Percentiles rank a stretch among this genome's conserved stretches.
Evolutionary conservation across 2,797 vertebrate species (phyloP).

Genomic region (Mormyrus proboscirostris): DNA sequence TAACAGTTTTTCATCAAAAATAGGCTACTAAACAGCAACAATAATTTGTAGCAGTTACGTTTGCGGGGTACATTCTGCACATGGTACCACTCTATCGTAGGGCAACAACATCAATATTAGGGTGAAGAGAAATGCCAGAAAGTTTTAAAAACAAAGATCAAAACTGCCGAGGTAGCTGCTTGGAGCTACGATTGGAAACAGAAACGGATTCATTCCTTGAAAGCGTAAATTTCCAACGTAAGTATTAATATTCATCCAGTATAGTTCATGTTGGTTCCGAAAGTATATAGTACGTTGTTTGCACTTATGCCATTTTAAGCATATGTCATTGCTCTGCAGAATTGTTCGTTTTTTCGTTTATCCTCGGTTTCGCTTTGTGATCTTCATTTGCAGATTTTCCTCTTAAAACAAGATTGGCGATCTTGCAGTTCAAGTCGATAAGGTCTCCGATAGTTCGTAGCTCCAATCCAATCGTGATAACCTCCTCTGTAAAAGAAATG

Average conservation of each 20-base stretch:
- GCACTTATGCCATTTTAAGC: not conserved
- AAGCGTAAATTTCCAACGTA: not conserved
- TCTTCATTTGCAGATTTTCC: not conserved
- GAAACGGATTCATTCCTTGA: not conserved
- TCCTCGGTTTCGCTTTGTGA: not conserved
- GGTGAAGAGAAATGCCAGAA: not conserved
- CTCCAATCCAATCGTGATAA: not conserved
- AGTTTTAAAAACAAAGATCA: not conserved
- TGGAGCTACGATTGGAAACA: not conserved
- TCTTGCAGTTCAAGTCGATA: not conserved
- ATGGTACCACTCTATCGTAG: not conserved
- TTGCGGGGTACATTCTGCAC: not conserved
- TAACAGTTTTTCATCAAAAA: not conserved
- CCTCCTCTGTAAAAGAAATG: constrained; percentile 9
- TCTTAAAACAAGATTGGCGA: not conserved
- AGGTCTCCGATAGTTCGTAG: constrained; percentile 6
- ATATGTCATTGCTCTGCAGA: not conserved
- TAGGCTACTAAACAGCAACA: not conserved
- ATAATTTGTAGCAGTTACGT: not conserved
- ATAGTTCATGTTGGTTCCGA: not conserved
- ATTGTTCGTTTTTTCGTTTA: not conserved
- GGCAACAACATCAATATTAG: not conserved
- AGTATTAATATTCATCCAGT: not conserved
- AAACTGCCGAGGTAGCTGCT: not conserved
- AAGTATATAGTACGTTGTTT: not conserved